Percentiles rank a stretch among this genome's conserved stretches.
phyloP scores from a whole-genome alignment of 2,113 vertebrate genomes.

The Catharus fuscescens region DNA sequence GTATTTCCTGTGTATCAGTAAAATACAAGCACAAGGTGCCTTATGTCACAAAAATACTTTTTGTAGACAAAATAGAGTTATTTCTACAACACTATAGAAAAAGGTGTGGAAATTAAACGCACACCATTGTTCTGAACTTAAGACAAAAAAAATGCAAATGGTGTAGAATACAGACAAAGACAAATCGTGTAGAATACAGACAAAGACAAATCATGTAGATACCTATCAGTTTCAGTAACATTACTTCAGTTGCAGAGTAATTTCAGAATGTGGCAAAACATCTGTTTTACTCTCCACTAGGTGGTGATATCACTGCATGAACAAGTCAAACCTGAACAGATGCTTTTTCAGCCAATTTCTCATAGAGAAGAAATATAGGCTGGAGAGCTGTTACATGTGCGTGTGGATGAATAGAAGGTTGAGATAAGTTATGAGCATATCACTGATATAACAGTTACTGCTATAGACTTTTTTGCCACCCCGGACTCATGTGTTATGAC shows the following conservation, averaged over 20 bases:
- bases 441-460: neutral
- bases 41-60: neutral
- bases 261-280: neutral
- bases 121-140: neutral
- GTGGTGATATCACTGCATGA: conserved; percentile 37
- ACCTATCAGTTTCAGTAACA: neutral
- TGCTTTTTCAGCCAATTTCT: neutral
- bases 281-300: conserved; percentile 66
- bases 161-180: neutral
- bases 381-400: neutral
- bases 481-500: fast-evolving
- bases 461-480: neutral
- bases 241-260: neutral
- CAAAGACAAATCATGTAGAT: neutral
- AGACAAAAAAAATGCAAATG: neutral
- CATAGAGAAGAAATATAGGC: neutral
- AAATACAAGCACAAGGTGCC: neutral
- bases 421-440: neutral
- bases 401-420: neutral
- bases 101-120: neutral
- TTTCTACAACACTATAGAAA: neutral
- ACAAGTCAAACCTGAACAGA: neutral
- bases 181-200: neutral
- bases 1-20: neutral
- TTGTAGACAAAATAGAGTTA: neutral